phyloP scores from a whole-genome alignment of 2,888 invertebrate species.

The Sphaerophoria rueppellii region DNA sequence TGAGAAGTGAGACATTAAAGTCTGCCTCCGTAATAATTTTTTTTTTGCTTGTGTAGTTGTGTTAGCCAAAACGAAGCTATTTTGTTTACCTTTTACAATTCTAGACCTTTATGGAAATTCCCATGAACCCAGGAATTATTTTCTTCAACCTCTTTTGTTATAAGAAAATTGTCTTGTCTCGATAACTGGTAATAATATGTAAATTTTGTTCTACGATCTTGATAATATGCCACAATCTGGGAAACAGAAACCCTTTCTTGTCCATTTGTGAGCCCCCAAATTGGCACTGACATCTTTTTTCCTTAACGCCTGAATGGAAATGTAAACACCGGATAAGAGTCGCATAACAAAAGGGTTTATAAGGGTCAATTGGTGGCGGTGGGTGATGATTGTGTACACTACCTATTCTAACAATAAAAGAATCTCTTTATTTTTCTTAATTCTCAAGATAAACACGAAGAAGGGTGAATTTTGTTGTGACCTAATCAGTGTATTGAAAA shows the following conservation, averaged over 20 bases:
- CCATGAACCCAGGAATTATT: conserved; percentile 27
- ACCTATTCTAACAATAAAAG: conserved; percentile 21
- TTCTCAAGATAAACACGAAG: not conserved
- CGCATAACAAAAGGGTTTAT: conserved; percentile 68
- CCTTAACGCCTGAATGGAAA: conserved; percentile 77
- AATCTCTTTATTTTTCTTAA: conserved; percentile 17
- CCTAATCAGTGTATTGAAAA: conserved; percentile 1
- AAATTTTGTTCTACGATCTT: conserved; percentile 59
- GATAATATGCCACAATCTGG: conserved; percentile 65
- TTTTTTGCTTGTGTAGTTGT: not conserved
- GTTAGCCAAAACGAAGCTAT: not conserved
- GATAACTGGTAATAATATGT: conserved; percentile 72
- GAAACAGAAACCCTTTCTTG: conserved; percentile 39
- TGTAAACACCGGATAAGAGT: conserved; percentile 77
- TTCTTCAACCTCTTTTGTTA: conserved; percentile 55
- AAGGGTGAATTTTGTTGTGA: not conserved
- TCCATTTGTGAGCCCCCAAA: conserved; percentile 48
- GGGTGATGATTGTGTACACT: conserved; percentile 33
- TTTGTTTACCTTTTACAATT: conserved; percentile 36
- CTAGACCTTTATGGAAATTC: conserved; percentile 65
- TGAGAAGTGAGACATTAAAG: too few relatives aligned
- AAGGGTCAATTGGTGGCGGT: conserved; percentile 68
- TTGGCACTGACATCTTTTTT: conserved; percentile 67
- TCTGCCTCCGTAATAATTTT: too few relatives aligned
- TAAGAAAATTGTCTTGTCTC: conserved; percentile 71